These are phyloP conservation scores for Drosophila subpulchrella DNA, from an alignment of 1,140 invertebrate species.

Conservation along the genomic window DNA sequence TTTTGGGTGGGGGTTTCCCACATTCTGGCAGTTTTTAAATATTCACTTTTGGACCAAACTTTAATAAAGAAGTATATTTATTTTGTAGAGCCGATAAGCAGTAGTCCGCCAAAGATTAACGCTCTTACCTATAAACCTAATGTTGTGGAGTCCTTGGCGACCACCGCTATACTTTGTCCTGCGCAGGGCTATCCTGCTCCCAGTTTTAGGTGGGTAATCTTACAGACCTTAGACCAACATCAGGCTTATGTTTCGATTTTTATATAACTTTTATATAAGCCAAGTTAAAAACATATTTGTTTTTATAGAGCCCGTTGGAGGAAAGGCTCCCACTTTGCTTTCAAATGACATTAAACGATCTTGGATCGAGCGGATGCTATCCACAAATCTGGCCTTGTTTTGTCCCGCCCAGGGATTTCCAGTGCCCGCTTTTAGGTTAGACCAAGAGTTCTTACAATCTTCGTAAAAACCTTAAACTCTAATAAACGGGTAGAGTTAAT, in stretches of 20 bases:
- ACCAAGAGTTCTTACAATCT: neutral
- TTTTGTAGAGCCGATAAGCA: slow-evolving; percentile 89
- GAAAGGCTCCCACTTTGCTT: slow-evolving; percentile 88
- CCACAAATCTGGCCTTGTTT: slow-evolving; percentile 67
- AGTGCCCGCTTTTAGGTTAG: slow-evolving; percentile 89
- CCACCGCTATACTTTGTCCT: slow-evolving; percentile 87
- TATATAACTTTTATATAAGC: neutral
- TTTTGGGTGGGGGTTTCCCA: slow-evolving; percentile 21
- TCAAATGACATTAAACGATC: slow-evolving; percentile 87
- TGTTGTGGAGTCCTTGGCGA: slow-evolving; percentile 49
- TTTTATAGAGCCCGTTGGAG: slow-evolving; percentile 88
- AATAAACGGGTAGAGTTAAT: neutral
- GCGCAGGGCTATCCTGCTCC: slow-evolving; percentile 90
- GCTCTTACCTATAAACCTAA: slow-evolving; percentile 72
- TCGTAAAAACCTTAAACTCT: too few relatives aligned
- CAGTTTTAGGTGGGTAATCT: slow-evolving; percentile 86
- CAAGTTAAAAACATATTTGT: slow-evolving; percentile 36
- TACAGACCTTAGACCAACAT: slow-evolving; percentile 49
- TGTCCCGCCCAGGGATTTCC: slow-evolving; percentile 89
- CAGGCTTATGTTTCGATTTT: slow-evolving; percentile 16
- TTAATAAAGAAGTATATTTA: neutral
- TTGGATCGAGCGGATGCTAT: slow-evolving; percentile 85
- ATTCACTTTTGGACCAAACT: neutral
- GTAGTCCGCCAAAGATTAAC: slow-evolving; percentile 87
- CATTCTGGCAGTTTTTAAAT: slow-evolving; percentile 19